These are phyloP conservation scores for Ifrita kowaldi DNA, from an alignment of 2,113 vertebrate species.

Conservation along the genomic window DNA sequence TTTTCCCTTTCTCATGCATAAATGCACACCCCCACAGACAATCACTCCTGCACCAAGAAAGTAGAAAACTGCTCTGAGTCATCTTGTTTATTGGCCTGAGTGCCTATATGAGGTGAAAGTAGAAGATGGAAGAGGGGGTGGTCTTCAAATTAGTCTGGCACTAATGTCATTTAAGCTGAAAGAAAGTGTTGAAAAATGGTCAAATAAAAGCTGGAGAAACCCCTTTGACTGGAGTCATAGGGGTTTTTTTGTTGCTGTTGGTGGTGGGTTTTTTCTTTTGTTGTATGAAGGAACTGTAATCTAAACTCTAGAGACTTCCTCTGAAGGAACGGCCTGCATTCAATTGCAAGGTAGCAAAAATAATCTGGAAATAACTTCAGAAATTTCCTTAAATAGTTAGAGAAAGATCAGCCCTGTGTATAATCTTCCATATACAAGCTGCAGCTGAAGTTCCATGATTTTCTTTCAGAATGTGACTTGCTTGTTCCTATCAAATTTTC, in stretches of 20 bases:
- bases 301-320: background rate
- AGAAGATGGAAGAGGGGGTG: background rate
- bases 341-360: background rate
- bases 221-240: background rate
- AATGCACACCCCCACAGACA: background rate
- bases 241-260: rapidly evolving
- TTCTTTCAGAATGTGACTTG: background rate
- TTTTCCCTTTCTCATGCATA: constrained; percentile 3
- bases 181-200: background rate
- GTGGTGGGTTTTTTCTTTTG: background rate
- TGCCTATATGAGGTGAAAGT: background rate
- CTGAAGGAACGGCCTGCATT: background rate
- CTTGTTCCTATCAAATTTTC: background rate
- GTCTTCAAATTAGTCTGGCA: background rate
- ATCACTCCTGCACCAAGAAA: background rate
- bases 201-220: background rate
- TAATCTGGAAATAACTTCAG: background rate
- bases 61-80: background rate
- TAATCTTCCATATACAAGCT: rapidly evolving
- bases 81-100: background rate
- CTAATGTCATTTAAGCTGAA: background rate
- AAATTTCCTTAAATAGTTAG: background rate
- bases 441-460: background rate
- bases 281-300: background rate
- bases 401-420: background rate